These are phyloP conservation scores for Schizaphis graminum DNA, from an alignment of 2,888 invertebrate species.

Conservation along the genomic window DNA sequence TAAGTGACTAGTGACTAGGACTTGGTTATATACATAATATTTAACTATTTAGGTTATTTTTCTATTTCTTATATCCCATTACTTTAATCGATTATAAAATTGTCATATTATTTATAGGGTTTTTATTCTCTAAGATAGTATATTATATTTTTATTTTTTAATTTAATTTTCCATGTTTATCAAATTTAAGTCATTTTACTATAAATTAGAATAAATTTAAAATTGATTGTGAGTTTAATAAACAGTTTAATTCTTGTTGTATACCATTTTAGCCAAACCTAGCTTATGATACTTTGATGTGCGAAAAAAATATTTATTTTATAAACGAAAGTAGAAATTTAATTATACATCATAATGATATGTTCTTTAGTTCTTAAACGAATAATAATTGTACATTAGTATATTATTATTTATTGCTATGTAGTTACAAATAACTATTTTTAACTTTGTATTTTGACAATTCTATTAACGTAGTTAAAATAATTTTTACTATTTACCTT, in stretches of 20 bases:
- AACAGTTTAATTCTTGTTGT: background rate
- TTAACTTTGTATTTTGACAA: background rate
- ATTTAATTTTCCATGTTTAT: background rate
- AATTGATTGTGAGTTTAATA: background rate
- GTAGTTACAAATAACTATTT: constrained; percentile 9
- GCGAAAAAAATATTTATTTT: background rate
- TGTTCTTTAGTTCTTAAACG: constrained; percentile 45
- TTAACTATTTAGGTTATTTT: background rate
- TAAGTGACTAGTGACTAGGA: background rate
- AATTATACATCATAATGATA: background rate
- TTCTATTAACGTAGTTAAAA: background rate
- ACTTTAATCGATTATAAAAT: background rate
- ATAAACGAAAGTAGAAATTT: constrained; percentile 50
- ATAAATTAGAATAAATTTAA: background rate
- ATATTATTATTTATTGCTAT: background rate
- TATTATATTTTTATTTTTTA: background rate
- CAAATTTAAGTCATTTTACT: background rate
- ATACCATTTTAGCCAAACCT: background rate
- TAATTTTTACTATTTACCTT: background rate
- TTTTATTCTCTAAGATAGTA: background rate
- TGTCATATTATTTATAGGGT: background rate
- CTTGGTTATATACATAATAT: background rate
- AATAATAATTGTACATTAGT: constrained; percentile 12
- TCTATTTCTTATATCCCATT: background rate
- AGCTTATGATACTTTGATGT: background rate